Percentiles rank a stretch among this genome's conserved stretches.
phyloP scores from a whole-genome alignment of 2,113 vertebrate genomes.

The Zosterops japonicus region DNA sequence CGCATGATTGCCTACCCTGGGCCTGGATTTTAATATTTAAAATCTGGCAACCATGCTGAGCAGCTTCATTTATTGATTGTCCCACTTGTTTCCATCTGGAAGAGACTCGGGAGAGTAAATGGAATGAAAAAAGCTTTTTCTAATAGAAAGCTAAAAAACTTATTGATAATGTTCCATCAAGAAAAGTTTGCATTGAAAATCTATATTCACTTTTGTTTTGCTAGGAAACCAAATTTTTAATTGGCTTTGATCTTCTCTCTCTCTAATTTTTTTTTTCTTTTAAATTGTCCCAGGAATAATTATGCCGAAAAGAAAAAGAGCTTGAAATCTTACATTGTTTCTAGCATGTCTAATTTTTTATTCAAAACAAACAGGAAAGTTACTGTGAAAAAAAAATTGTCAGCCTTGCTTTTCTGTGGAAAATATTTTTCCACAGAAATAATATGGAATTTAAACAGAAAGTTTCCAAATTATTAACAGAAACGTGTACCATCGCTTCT shows the following conservation, averaged over 20 bases:
- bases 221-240: neutral
- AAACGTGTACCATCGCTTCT: neutral
- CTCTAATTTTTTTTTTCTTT: no score
- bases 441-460: neutral
- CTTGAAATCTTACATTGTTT: neutral
- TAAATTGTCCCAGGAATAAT: neutral
- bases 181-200: neutral
- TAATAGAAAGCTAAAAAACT: neutral
- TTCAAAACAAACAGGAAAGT: neutral
- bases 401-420: neutral
- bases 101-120: neutral
- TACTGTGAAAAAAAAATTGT: accelerated
- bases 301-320: neutral
- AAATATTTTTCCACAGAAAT: neutral
- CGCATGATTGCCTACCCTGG: neutral
- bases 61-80: neutral
- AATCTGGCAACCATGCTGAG: neutral
- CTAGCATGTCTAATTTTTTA: neutral
- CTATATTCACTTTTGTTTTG: neutral
- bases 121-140: neutral
- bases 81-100: neutral
- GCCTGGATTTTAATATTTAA: constrained; percentile 11
- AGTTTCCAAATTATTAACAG: neutral
- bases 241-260: neutral
- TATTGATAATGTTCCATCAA: neutral